Evolutionary conservation across 2,888 invertebrate species (phyloP).

Genomic region (Globia sparganii): DNA sequence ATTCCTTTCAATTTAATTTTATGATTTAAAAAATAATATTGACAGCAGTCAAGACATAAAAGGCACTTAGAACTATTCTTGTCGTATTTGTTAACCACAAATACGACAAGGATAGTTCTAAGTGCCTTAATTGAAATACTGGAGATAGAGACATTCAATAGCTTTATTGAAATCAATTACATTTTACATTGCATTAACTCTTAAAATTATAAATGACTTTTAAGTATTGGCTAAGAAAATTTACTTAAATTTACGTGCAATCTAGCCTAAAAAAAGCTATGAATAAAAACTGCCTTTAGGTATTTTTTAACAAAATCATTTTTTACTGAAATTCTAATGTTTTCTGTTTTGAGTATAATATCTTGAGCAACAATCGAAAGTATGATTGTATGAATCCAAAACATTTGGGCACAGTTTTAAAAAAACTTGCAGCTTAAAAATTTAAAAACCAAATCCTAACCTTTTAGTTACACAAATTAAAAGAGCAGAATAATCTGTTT

Average conservation of each 20-base stretch:
- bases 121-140: neutral
- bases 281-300: neutral
- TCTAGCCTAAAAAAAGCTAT: neutral
- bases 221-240: slow-evolving; percentile 37
- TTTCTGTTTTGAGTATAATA: slow-evolving; percentile 9
- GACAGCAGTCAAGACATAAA: neutral
- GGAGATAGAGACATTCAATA: slow-evolving; percentile 34
- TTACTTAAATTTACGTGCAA: slow-evolving; percentile 31
- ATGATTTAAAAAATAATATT: slow-evolving; percentile 1
- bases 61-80: too few species aligned
- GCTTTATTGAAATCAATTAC: slow-evolving; percentile 52
- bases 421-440: neutral
- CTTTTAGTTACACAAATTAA: slow-evolving; percentile 31
- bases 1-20: neutral
- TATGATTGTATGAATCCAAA: neutral
- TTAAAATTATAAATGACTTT: slow-evolving; percentile 50
- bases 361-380: slow-evolving; percentile 14
- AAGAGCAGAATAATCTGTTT: neutral
- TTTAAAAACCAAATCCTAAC: slow-evolving; percentile 37
- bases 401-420: slow-evolving; percentile 4
- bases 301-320: neutral
- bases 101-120: neutral
- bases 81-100: too few species aligned
- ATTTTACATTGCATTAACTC: slow-evolving; percentile 47
- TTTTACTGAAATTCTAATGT: neutral